phyloP scores from a whole-genome alignment of 2,113 vertebrate genomes.

The Tylochromis polylepis region DNA sequence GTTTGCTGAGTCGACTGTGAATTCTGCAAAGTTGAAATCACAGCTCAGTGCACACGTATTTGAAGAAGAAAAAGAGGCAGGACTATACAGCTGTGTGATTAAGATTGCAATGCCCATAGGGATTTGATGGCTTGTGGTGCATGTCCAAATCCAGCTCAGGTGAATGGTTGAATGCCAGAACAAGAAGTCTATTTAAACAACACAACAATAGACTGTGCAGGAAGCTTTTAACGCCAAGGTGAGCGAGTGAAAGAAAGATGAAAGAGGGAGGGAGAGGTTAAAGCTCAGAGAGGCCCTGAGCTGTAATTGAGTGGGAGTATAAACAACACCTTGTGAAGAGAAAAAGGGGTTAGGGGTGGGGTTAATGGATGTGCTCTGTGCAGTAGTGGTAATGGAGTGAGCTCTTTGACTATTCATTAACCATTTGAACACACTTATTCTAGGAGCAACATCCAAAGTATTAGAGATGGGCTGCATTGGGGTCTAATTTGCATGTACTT shows the following conservation, averaged over 20 bases:
- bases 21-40: neutral
- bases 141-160: slow-evolving; percentile 22
- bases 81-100: neutral
- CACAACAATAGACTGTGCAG: neutral
- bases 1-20: neutral
- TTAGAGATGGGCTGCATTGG: neutral
- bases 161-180: slow-evolving; percentile 13
- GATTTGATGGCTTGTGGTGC: neutral
- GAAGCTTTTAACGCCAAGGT: slow-evolving; percentile 6
- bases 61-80: neutral
- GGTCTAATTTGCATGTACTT: neutral
- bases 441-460: neutral
- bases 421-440: neutral
- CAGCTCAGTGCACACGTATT: neutral
- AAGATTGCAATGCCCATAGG: slow-evolving; percentile 18
- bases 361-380: slow-evolving; percentile 28
- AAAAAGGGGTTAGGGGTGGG: neutral
- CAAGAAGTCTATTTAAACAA: slow-evolving; percentile 31
- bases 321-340: slow-evolving; percentile 27
- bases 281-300: neutral
- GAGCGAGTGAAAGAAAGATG: neutral
- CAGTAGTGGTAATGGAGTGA: neutral
- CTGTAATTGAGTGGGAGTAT: slow-evolving; percentile 17
- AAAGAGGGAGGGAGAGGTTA: neutral
- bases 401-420: slow-evolving; percentile 24